Evolutionary conservation across 2,797 vertebrate genomes (phyloP).

Genomic region (Ctenopoma kingsleyae): DNA sequence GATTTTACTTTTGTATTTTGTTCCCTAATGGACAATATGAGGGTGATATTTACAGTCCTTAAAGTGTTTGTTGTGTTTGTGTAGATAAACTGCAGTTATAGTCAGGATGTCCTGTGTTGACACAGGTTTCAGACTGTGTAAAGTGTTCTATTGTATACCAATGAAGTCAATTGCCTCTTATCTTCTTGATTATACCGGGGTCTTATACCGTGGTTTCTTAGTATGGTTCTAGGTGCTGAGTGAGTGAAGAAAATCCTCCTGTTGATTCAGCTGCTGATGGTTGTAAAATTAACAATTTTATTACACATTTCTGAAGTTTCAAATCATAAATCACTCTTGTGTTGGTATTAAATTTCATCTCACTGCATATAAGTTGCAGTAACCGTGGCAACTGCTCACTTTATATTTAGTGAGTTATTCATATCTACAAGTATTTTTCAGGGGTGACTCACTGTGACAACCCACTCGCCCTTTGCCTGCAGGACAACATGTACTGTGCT

Average conservation of each 20-base stretch:
- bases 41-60: neutral
- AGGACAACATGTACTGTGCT: neutral
- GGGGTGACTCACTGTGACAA: conserved; percentile 14
- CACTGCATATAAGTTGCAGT: neutral
- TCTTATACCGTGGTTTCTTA: too few species aligned
- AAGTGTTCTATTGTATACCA: neutral
- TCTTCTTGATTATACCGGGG: neutral
- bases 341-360: neutral
- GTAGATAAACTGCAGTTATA: neutral
- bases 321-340: neutral
- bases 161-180: neutral
- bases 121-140: neutral
- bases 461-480: conserved; percentile 3
- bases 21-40: too few species aligned
- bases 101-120: neutral
- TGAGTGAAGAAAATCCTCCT: neutral
- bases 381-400: conserved; percentile 7
- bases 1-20: too few species aligned
- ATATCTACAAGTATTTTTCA: conserved; percentile 1
- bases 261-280: neutral
- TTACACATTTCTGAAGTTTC: neutral
- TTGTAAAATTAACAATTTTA: too few species aligned
- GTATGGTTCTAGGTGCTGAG: too few species aligned
- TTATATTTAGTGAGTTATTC: conserved; percentile 1
- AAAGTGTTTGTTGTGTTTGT: neutral